Conservation (phyloP, 2,888 invertebrate species). For the Nebria salina region DNA sequence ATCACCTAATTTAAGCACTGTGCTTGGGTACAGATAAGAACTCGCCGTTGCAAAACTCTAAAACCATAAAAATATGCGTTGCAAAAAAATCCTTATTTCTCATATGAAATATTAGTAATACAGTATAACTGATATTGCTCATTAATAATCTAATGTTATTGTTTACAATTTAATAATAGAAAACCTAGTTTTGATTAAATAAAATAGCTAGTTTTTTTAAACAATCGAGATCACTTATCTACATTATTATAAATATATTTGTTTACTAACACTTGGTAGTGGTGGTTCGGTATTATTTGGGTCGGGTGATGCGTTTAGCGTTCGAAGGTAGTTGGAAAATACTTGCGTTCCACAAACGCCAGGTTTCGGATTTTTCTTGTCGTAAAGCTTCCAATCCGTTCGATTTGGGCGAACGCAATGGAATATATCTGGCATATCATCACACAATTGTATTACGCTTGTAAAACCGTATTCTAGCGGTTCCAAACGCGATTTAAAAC, state of each 20-base stretch:
- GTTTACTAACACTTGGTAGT: slow-evolving; percentile 39
- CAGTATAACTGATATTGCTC: too few species aligned
- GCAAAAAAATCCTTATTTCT: not conserved
- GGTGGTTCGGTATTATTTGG: slow-evolving; percentile 45
- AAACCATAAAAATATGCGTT: slow-evolving; percentile 9
- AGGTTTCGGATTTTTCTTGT: slow-evolving; percentile 54
- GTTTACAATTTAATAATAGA: too few species aligned
- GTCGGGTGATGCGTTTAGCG: not conserved
- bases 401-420: slow-evolving; percentile 54
- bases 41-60: not conserved
- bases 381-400: slow-evolving; percentile 58
- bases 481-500: slow-evolving; percentile 53
- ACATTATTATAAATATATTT: not conserved
- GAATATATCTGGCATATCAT: slow-evolving; percentile 55
- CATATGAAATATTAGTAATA: too few species aligned
- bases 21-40: slow-evolving; percentile 48
- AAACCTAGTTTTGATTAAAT: too few species aligned
- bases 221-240: not conserved
- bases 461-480: slow-evolving; percentile 56
- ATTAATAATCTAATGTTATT: too few species aligned
- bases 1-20: slow-evolving; percentile 52
- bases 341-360: slow-evolving; percentile 19
- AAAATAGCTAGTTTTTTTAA: not conserved
- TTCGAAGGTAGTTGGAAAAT: slow-evolving; percentile 20
- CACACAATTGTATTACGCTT: slow-evolving; percentile 56